Percentiles rank a stretch among this genome's conserved stretches.
Conservation (phyloP, 2,113 vertebrate genomes). For the Leuciscus idus region DNA sequence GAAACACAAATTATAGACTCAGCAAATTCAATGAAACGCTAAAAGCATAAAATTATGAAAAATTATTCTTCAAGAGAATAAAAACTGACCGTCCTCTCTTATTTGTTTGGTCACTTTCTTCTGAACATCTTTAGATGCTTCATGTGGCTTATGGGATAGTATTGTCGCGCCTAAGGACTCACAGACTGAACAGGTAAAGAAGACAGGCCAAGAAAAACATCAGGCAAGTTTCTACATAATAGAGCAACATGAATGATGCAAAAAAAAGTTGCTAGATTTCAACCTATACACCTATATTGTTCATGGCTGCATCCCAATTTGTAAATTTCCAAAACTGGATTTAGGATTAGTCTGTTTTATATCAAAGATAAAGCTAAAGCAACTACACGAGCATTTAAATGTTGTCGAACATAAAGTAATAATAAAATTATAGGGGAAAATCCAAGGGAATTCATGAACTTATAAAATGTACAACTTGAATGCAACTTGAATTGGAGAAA, state of each 20-base stretch:
- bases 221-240: no score
- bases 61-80: neutral
- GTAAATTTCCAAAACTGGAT: no score
- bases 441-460: no score
- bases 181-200: neutral
- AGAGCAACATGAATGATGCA: neutral
- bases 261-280: neutral
- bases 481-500: no score
- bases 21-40: neutral
- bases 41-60: neutral
- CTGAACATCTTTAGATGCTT: neutral
- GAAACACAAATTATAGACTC: rapidly evolving
- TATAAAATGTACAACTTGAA: no score
- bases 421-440: no score
- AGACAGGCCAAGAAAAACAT: neutral
- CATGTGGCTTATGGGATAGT: neutral
- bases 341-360: neutral
- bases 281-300: neutral
- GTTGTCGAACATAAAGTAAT: no score
- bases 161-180: neutral
- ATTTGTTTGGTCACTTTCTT: constrained; percentile 34
- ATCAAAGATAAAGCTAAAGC: neutral
- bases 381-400: no score
- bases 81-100: constrained; percentile 23
- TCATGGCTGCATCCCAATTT: no score